Base-by-base conservation (phyloP, 1,140 invertebrate genomes). In the Helicoverpa armigera region DNA sequence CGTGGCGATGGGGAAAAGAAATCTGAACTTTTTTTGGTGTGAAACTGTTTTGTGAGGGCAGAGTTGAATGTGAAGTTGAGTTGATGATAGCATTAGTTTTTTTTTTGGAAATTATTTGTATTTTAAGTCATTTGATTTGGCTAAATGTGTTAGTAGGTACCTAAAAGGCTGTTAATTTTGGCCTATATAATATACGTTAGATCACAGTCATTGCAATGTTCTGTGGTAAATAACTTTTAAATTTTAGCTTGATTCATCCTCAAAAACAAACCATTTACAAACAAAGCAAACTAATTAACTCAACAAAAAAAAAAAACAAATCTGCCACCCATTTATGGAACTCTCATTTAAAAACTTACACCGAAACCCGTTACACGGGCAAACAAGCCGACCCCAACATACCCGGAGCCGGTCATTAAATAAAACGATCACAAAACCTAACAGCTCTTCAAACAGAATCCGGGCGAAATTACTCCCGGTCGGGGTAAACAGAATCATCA, bases 401-500 rank as follows among this genome's bases (percentile, higher is more conserved):
- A 63, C 73, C 70, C 51, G 73, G 77, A 35, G 48, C 77, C 35
- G 35, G 35, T 43, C 83, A 83, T 89, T 87, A 87, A 90, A 90
- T 87, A 88, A 89, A 90, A 92, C 87, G 91, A 90, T 90, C 89
- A 88, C 86, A 82, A 92, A 92, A 89, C 88, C 92, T 93, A 92
- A 92, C 91, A 80, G 83, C 88, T 90, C 89, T 90, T 89, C 88
- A 90, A 89, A 85, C 88, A 80, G 81, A 61, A 83, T 81, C 82
- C 87, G 82, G 85, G 77, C 74, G 74, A 87, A 89, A 89, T 88
- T 83, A 89, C 87, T 85, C 85, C 65, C 79, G 84, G 82, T 73
- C 61, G 50, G 85, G 85, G 86, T 89, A 89, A 92, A 90, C 91
- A 90, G 82, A 83, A 87, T 89, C 84, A 92, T 92, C 88, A 91